Evolutionary conservation across 2,888 invertebrate species (phyloP).

Genomic region (Ernsta delagoae): DNA sequence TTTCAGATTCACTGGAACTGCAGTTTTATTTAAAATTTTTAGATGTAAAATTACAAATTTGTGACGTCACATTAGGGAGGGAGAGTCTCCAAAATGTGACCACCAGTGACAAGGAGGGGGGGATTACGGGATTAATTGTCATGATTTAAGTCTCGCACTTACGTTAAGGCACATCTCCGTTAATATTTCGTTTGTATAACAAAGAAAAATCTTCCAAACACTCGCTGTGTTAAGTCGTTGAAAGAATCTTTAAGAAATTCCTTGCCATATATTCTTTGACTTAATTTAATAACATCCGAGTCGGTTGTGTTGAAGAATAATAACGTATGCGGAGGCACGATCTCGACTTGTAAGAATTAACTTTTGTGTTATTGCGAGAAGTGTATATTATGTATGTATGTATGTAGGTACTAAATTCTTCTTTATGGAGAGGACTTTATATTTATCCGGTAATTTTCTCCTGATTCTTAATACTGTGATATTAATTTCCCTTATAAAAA

Average conservation of each 20-base stretch:
- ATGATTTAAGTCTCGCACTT: too few relatives aligned
- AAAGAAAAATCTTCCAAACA: background rate
- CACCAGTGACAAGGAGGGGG: too few relatives aligned
- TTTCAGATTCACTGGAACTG: too few relatives aligned
- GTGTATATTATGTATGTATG: too few relatives aligned
- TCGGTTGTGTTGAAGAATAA: slow-evolving; percentile 19
- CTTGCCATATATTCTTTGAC: background rate
- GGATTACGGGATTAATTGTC: too few relatives aligned
- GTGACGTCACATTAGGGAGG: too few relatives aligned
- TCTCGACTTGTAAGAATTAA: slow-evolving; percentile 18
- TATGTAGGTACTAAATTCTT: background rate
- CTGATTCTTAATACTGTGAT: background rate
- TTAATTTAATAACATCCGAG: slow-evolving; percentile 16
- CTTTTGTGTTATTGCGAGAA: slow-evolving; percentile 7
- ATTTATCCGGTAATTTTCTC: background rate
- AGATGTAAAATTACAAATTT: too few relatives aligned
- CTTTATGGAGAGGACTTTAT: background rate
- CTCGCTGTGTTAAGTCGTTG: background rate
- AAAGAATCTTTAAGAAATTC: slow-evolving; percentile 11
- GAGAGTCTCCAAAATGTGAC: too few relatives aligned
- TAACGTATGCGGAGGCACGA: slow-evolving; percentile 17
- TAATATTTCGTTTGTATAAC: background rate
- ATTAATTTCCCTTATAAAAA: background rate
- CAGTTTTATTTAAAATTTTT: too few relatives aligned
- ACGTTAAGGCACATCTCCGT: too few relatives aligned